phyloP scores from a whole-genome alignment of 2,113 vertebrate genomes.

The Colius striatus region DNA sequence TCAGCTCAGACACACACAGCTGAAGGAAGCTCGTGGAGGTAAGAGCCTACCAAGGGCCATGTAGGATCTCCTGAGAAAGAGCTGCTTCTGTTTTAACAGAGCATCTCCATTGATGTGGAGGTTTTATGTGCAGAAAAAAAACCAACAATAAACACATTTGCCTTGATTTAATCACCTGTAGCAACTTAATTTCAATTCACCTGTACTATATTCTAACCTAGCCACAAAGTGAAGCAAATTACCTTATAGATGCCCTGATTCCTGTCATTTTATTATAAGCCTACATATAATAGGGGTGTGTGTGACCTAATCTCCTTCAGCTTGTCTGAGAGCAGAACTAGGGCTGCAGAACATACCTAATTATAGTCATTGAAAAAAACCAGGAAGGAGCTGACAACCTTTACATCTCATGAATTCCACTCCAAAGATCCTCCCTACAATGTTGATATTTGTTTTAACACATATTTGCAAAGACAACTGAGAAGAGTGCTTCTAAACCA shows the following conservation, averaged over 20 bases:
- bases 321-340: background rate
- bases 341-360: background rate
- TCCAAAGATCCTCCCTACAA: background rate
- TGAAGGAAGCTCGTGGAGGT: background rate
- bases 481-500: background rate
- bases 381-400: background rate
- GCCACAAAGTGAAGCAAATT: background rate
- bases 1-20: background rate
- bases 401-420: background rate
- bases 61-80: background rate
- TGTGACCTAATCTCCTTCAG: background rate
- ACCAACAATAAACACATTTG: background rate
- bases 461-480: background rate
- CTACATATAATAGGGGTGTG: background rate
- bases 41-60: background rate
- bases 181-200: background rate
- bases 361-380: background rate
- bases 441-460: constrained; percentile 19
- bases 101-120: background rate
- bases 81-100: background rate
- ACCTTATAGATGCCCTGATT: background rate
- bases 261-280: background rate
- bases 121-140: background rate
- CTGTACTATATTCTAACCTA: background rate
- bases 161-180: background rate